phyloP scores from a whole-genome alignment of 2,113 vertebrate species.

The Rhinogobius similis region DNA sequence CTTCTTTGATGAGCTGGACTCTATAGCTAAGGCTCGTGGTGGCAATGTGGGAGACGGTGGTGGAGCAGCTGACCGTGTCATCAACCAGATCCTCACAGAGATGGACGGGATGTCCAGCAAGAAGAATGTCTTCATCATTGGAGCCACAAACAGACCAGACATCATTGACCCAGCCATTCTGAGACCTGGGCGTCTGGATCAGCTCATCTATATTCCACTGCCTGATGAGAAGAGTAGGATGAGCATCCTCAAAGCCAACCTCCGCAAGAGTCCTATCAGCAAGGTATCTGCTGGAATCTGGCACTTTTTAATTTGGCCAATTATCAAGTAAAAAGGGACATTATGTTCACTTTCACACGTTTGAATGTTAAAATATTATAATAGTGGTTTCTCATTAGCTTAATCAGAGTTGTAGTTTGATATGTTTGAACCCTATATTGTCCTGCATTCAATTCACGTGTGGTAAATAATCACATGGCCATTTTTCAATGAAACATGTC shows the following conservation, averaged over 20 bases:
- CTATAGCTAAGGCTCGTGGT: constrained; percentile 96
- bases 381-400: neutral
- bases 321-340: too few species aligned
- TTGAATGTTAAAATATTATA: neutral
- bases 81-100: constrained; percentile 98
- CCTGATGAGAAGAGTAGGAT: constrained; percentile 97
- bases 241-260: constrained; percentile 95
- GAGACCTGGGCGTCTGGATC: constrained; percentile 94
- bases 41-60: constrained; percentile 95
- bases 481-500: too few species aligned
- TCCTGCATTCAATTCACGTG: too few species aligned
- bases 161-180: constrained; percentile 98
- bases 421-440: too few species aligned
- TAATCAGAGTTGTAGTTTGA: too few species aligned
- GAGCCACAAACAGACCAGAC: constrained; percentile 97
- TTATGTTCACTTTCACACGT: too few species aligned
- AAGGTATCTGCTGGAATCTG: constrained; percentile 77
- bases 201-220: constrained; percentile 97
- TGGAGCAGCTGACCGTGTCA: constrained; percentile 94
- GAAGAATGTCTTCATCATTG: constrained; percentile 98
- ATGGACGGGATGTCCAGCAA: constrained; percentile 99
- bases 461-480: too few species aligned
- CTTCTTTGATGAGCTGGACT: constrained; percentile 98
- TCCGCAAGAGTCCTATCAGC: constrained; percentile 96
- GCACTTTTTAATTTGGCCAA: neutral